Evolutionary conservation across 1,140 invertebrate species (phyloP).

Genomic region (Globodera ellingtonae): DNA sequence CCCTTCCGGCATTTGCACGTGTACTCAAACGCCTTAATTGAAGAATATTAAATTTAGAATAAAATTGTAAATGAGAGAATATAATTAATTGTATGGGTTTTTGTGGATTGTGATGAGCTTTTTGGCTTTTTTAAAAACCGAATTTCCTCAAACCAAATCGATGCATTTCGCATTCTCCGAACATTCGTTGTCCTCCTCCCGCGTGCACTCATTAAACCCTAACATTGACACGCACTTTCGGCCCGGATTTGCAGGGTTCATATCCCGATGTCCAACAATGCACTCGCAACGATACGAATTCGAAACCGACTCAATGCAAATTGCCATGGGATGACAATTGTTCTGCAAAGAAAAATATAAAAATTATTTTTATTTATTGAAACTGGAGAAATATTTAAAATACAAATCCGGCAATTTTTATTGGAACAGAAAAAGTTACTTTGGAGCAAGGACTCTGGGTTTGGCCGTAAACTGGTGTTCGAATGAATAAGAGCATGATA

Average conservation of each 20-base stretch:
- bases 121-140: too few species aligned
- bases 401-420: not conserved
- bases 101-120: too few species aligned
- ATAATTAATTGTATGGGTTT: too few species aligned
- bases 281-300: slow-evolving; percentile 59
- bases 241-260: slow-evolving; percentile 57
- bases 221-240: slow-evolving; percentile 44
- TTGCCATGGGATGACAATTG: slow-evolving; percentile 59
- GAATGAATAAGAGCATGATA: not conserved
- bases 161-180: slow-evolving; percentile 61
- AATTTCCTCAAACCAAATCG: slow-evolving; percentile 35
- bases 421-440: not conserved
- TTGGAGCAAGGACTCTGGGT: not conserved
- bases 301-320: slow-evolving; percentile 57
- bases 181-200: slow-evolving; percentile 59
- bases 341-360: slow-evolving; percentile 43
- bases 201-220: slow-evolving; percentile 60
- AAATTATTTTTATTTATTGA: not conserved
- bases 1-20: slow-evolving; percentile 54
- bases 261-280: slow-evolving; percentile 48
- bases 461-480: not conserved
- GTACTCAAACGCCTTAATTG: slow-evolving; percentile 56
- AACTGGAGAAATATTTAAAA: not conserved
- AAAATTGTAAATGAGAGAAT: too few species aligned
- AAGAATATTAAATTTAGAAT: not conserved